A percentile compares a stretch with the other conserved stretches of the same genome.
Evolutionary conservation across 2,888 invertebrate species (phyloP).

Genomic region (Oxystoma pomonae): DNA sequence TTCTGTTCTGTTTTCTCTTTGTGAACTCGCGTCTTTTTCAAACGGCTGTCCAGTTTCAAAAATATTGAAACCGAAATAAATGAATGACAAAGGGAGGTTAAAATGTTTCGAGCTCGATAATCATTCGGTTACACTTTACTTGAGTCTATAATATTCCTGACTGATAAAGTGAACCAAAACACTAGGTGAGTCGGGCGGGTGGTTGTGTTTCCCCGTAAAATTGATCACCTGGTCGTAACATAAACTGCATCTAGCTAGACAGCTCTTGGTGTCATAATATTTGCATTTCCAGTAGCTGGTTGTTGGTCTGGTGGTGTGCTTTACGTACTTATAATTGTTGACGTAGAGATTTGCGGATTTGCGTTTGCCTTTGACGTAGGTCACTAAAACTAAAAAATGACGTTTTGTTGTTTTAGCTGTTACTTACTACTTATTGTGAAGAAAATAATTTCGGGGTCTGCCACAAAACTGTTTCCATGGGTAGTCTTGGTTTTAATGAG

Average conservation of each 20-base stretch:
- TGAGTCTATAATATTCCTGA: slow-evolving; percentile 14
- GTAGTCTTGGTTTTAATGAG: too few species aligned
- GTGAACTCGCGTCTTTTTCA: too few species aligned
- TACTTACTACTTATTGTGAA: too few species aligned
- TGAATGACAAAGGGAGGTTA: too few species aligned
- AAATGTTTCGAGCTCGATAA: too few species aligned
- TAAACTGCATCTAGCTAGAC: slow-evolving; percentile 40
- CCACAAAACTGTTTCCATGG: too few species aligned
- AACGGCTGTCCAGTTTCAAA: too few species aligned
- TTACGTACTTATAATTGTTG: slow-evolving; percentile 40
- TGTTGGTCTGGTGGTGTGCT: slow-evolving; percentile 40
- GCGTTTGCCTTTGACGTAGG: slow-evolving; percentile 38
- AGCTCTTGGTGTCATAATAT: slow-evolving; percentile 39
- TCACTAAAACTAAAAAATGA: slow-evolving; percentile 37
- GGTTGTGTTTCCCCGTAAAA: slow-evolving; percentile 31
- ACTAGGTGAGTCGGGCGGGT: slow-evolving; percentile 18
- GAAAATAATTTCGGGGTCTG: too few species aligned
- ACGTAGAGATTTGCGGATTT: slow-evolving; percentile 38
- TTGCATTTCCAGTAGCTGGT: slow-evolving; percentile 45
- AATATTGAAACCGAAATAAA: too few species aligned
- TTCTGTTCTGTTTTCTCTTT: too few species aligned
- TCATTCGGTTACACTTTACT: neutral
- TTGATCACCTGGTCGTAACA: slow-evolving; percentile 30
- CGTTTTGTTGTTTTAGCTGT: too few species aligned
- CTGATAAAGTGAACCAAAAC: slow-evolving; percentile 5